phyloP scores from a whole-genome alignment of 2,113 vertebrate species.

The Pachycephala philippinensis region DNA sequence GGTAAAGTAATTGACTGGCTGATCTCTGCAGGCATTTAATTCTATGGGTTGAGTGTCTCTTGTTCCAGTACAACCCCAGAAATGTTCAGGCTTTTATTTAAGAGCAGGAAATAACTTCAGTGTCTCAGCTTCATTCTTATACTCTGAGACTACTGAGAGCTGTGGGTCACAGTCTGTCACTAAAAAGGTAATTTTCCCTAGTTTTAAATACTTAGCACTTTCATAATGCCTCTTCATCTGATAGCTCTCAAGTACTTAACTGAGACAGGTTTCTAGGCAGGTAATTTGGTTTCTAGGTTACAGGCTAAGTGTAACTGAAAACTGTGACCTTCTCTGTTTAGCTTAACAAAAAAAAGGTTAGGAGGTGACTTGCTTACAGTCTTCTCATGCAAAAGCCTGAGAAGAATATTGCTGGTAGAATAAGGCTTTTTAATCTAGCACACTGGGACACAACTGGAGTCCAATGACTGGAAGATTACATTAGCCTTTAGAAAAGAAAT shows the following conservation, averaged over 20 bases:
- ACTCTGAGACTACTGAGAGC: background rate
- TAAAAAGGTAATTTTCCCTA: conserved; percentile 56
- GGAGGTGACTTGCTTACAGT: conserved; percentile 11
- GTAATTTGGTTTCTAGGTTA: conserved; percentile 64
- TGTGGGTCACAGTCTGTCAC: conserved; percentile 39
- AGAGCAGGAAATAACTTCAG: conserved; percentile 4
- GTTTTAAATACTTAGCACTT: conserved; percentile 58
- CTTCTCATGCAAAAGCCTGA: background rate
- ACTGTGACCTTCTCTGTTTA: conserved; percentile 52
- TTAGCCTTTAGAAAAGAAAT: background rate
- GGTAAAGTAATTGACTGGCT: background rate
- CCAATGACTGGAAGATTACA: background rate
- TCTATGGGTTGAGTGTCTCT: background rate
- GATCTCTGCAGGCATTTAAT: conserved; percentile 4
- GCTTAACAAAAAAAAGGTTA: background rate
- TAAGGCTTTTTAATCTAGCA: background rate
- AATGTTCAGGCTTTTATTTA: background rate
- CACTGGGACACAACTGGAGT: background rate
- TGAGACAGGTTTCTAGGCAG: conserved; percentile 43
- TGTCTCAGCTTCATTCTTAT: background rate
- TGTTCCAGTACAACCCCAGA: conserved; percentile 1
- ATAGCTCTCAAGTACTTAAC: conserved; percentile 54
- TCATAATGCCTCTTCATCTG: conserved; percentile 44
- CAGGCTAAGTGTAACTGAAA: conserved; percentile 55
- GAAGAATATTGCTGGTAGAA: background rate